Evolutionary conservation across 2,113 vertebrate species (phyloP).

Genomic region (Trachemys scripta): DNA sequence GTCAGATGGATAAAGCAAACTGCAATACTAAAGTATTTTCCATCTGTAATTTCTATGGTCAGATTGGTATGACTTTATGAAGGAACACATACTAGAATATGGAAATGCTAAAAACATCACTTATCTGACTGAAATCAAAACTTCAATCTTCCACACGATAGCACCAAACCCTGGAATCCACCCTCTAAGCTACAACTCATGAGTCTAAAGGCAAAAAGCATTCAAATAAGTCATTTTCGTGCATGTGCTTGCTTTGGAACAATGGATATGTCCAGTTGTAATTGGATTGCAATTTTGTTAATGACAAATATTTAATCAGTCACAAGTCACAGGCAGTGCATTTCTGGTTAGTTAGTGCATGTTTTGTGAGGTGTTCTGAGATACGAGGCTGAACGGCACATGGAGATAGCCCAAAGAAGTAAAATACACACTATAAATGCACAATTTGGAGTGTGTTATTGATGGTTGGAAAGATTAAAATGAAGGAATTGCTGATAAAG

Average conservation of each 20-base stretch:
- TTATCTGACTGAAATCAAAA: neutral
- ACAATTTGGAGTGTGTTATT: neutral
- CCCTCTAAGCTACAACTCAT: neutral
- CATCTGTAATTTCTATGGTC: neutral
- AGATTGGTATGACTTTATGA: neutral
- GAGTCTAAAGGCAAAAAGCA: neutral
- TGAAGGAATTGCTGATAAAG: neutral
- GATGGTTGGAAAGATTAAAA: neutral
- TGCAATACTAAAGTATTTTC: neutral
- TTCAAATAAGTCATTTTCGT: neutral
- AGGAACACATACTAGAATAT: neutral
- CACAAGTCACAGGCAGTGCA: neutral
- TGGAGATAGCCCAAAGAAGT: neutral
- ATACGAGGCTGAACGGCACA: neutral
- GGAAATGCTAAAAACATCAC: neutral
- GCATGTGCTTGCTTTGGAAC: neutral
- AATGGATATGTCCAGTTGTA: neutral
- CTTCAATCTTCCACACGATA: neutral
- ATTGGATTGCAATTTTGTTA: neutral
- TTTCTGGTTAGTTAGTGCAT: neutral
- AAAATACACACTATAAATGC: neutral
- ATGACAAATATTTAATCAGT: neutral
- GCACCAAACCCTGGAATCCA: neutral
- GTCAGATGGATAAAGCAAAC: neutral
- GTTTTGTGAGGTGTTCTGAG: neutral